Percentiles rank a stretch among this genome's conserved stretches.
These are phyloP conservation scores for Pogonocichla stellata DNA, from an alignment of 2,113 vertebrate species.

Conservation along the genomic window DNA sequence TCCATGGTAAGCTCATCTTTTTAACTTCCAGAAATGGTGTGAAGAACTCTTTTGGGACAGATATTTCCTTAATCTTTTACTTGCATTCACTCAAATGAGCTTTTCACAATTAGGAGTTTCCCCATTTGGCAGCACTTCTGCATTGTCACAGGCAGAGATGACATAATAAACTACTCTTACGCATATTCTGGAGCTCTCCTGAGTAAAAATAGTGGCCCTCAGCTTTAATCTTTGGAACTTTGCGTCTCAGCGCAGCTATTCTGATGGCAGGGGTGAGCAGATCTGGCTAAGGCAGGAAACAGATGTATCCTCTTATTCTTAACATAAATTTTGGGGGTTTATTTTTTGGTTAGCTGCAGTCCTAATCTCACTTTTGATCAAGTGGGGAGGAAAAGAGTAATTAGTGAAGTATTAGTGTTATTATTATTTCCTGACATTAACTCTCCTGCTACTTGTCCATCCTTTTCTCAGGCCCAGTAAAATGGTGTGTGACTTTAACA, in stretches of 20 bases:
- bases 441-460: constrained; percentile 64
- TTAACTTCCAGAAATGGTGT: not conserved
- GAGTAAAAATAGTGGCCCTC: constrained; percentile 52
- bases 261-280: constrained; percentile 57
- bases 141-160: constrained; percentile 24
- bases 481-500: not conserved
- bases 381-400: constrained; percentile 79
- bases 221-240: constrained; percentile 62
- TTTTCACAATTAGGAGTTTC: constrained; percentile 10
- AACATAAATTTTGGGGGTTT: constrained; percentile 59
- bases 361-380: constrained; percentile 69
- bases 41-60: not conserved
- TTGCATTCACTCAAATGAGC: constrained; percentile 12
- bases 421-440: constrained; percentile 81
- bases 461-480: constrained; percentile 33
- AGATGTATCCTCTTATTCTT: constrained; percentile 79
- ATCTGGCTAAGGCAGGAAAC: constrained; percentile 76
- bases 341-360: constrained; percentile 57
- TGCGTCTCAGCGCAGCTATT: constrained; percentile 4
- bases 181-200: not conserved
- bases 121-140: constrained; percentile 10
- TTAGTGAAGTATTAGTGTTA: constrained; percentile 78
- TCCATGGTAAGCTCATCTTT: not conserved
- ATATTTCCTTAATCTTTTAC: constrained; percentile 18
- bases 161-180: constrained; percentile 25